Evolutionary conservation across 92 coral and sea anemone species (phyloP).

Genomic region (Umimayanthus chanpuru): DNA sequence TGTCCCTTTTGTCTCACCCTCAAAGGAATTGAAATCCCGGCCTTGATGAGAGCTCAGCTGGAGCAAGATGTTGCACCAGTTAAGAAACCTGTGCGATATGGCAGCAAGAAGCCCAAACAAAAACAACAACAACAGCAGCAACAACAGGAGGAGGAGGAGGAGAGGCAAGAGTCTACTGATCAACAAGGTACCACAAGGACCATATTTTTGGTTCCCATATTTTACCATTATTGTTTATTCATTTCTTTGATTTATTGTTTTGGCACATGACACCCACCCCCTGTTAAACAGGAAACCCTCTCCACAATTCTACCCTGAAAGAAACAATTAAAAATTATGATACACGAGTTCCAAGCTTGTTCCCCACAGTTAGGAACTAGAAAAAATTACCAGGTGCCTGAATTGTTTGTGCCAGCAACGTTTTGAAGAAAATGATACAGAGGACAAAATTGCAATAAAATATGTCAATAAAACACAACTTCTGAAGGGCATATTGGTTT

Average conservation of each 20-base stretch:
- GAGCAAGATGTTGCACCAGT: slow-evolving; percentile 62
- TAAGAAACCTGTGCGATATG: slow-evolving; percentile 83
- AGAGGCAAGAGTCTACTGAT: neutral
- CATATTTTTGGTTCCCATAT: no score
- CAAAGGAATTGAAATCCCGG: slow-evolving; percentile 90
- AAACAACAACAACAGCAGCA: slow-evolving; percentile 70
- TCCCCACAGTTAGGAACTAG: neutral
- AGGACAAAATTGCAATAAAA: no score
- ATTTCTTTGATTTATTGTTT: no score
- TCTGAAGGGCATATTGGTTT: no score
- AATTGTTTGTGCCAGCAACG: no score
- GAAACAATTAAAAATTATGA: no score
- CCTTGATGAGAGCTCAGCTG: slow-evolving; percentile 59
- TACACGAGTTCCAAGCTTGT: neutral
- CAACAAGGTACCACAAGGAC: neutral
- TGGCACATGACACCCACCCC: no score
- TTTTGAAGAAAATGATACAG: no score
- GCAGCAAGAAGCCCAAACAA: slow-evolving; percentile 81
- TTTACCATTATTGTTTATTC: neutral
- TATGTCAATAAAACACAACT: no score
- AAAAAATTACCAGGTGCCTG: no score
- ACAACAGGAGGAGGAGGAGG: slow-evolving; percentile 41
- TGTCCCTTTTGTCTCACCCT: neutral
- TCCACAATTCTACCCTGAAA: no score
- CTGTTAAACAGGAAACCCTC: no score